These are phyloP conservation scores for Maconellicoccus hirsutus DNA, from an alignment of 1,140 invertebrate species.

Conservation along the genomic window DNA sequence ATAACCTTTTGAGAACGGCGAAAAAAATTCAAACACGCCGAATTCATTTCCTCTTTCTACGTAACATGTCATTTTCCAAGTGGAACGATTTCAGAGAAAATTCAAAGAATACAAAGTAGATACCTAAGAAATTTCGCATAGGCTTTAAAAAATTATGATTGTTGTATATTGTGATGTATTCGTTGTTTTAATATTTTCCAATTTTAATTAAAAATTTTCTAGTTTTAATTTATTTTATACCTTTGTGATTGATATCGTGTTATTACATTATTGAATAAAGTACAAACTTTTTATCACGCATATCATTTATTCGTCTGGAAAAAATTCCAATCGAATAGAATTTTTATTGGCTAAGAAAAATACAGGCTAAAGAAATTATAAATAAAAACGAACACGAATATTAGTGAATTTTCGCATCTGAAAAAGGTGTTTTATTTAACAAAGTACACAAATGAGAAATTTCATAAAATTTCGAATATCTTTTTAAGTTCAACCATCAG, in stretches of 20 bases:
- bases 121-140: neutral
- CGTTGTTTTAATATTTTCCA: neutral
- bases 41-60: no score
- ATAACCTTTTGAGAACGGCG: no score
- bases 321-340: neutral
- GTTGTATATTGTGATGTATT: neutral
- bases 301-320: neutral
- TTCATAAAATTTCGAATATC: constrained; percentile 88
- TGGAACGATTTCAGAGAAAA: no score
- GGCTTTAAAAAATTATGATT: neutral
- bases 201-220: neutral
- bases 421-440: neutral
- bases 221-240: neutral
- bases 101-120: no score
- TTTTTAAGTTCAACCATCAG: constrained; percentile 98
- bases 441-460: neutral
- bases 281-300: neutral
- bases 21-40: no score
- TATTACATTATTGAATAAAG: neutral
- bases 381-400: neutral
- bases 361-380: neutral
- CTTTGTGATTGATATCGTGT: neutral
- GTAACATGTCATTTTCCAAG: no score
- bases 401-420: neutral
- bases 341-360: neutral